Base-by-base conservation (phyloP, 2,888 invertebrate species). In the Ornithoptera alexandrae region DNA sequence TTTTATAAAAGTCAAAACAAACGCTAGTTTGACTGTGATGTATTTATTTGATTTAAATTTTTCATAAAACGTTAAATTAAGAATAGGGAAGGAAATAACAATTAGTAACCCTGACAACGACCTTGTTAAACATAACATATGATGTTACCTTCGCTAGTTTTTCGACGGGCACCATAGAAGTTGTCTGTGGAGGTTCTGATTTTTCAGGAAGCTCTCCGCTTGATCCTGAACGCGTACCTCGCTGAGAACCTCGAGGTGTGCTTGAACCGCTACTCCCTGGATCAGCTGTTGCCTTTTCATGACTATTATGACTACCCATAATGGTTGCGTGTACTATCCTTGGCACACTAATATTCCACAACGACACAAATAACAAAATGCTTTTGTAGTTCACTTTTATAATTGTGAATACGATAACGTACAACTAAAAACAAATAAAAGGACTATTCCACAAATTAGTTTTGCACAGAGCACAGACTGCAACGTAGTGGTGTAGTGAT, bases 101-200 rank as follows among this genome's bases (percentile, higher is more conserved):
- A 57, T 62, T 65, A 60, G 42, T 70, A 79, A 77, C 79, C 78
- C 76, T 79, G 83, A 78, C 71, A 65, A 70, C 73, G 72, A 74
- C 77, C 75, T 76, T 76, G 74, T 72, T 64, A 72, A 70, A 73
- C 71, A 17, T 61, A 69, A 64, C 67, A 76, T 70, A 59, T 36
- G 36, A 58, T 56, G 53, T 65, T 84, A 96, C 96, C 94, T 96
- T 96, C 73, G 95, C 94, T 65, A 97, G 91, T 87, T 95, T 96
- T 82, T 96, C 96, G 65, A 96, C 93, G 18, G 97, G 96, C 75
- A 95, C 91, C 83, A 96, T 93, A 68, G 95, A 95, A n/a, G 80
- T 71, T 42, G 94, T 93, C 71, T 93, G 92, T 1, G 85, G 78
- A 71, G 81, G 80, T 53, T 89, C 90, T 65, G 76, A 75, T 78